A percentile compares a stretch with the other conserved stretches of the same genome.
Conservation (phyloP, 2,797 vertebrate species). For the Manis javanica region DNA sequence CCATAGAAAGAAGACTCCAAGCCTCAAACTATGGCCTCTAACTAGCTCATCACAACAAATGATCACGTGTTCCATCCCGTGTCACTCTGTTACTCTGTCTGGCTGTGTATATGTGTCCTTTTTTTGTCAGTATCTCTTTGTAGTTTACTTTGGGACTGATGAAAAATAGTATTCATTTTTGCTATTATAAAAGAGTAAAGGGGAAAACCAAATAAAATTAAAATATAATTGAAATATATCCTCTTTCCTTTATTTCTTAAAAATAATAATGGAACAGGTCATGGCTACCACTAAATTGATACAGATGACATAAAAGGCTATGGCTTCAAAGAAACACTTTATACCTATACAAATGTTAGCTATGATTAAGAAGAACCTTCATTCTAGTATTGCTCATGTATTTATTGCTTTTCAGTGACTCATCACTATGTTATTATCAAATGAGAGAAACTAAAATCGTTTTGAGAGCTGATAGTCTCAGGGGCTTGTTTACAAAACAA, state of each 20-base stretch:
- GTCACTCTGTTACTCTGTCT: background rate
- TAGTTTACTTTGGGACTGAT: conserved; percentile 48
- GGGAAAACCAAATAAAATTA: conserved; percentile 25
- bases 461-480: conserved; percentile 46
- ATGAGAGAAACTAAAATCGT: conserved; percentile 51
- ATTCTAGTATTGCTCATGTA: conserved; percentile 38
- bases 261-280: conserved; percentile 34
- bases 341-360: conserved; percentile 2
- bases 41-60: conserved; percentile 38
- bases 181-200: background rate
- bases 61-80: background rate
- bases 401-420: conserved; percentile 53
- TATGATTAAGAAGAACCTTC: conserved; percentile 27
- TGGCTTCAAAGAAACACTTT: conserved; percentile 33
- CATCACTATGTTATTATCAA: conserved; percentile 55
- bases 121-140: conserved; percentile 14
- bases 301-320: conserved; percentile 26
- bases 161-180: conserved; percentile 45
- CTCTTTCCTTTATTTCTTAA: conserved; percentile 37
- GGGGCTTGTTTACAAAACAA: conserved; percentile 24
- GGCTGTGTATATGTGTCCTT: background rate
- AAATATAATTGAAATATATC: conserved; percentile 42
- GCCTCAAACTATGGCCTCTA: background rate
- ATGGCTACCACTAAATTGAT: conserved; percentile 42
- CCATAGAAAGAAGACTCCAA: background rate